These are phyloP conservation scores for Leptopilina syphax DNA, from an alignment of 2,888 invertebrate species.

Conservation along the genomic window DNA sequence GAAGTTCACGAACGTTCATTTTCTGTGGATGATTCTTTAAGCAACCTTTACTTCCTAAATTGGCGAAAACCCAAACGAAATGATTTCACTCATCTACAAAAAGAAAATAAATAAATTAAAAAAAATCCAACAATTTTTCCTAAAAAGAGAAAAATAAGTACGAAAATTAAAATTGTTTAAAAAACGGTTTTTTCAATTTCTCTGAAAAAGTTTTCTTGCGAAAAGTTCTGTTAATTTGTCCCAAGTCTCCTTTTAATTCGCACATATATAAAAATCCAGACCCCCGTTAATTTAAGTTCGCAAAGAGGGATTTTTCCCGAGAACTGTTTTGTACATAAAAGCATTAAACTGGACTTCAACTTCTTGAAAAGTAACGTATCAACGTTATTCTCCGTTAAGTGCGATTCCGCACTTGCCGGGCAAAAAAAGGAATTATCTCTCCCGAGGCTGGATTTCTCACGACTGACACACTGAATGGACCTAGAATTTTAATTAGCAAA, in stretches of 20 bases:
- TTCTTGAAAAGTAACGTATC: conserved; percentile 40
- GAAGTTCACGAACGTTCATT: conserved; percentile 33
- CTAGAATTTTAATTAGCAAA: conserved; percentile 21
- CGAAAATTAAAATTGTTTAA: neutral
- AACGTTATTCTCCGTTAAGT: conserved; percentile 30
- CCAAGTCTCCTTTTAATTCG: neutral
- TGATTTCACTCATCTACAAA: neutral
- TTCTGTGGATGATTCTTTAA: neutral
- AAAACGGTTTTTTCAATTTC: neutral
- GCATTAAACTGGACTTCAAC: conserved; percentile 16
- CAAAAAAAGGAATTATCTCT: neutral
- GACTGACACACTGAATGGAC: neutral
- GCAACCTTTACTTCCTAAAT: neutral
- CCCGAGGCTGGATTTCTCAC: conserved; percentile 10
- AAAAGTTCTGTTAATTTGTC: neutral
- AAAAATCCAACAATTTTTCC: neutral
- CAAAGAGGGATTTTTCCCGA: neutral
- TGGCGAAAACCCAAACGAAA: neutral
- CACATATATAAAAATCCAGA: neutral
- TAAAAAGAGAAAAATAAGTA: neutral
- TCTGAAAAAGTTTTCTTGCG: no score
- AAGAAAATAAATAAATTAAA: neutral
- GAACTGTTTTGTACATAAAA: conserved; percentile 15
- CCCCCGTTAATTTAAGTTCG: conserved; percentile 13
- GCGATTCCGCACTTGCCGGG: conserved; percentile 14